Evolutionary conservation across 1,140 invertebrate species (phyloP), one percentile per base, ranked within the genome.

Genomic region (Calephelis nemesis): DNA sequence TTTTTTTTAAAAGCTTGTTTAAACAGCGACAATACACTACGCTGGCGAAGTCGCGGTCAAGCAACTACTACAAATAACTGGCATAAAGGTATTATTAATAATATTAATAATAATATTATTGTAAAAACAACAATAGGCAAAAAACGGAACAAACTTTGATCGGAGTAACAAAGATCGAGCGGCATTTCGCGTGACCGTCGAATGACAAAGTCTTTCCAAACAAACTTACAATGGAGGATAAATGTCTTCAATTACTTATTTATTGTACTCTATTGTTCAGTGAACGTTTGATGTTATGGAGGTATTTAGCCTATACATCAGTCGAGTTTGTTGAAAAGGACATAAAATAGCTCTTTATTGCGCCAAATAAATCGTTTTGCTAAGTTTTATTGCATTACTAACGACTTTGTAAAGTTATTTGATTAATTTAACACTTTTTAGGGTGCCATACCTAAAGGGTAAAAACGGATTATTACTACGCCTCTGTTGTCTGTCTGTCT

Each of bases 161-260:
- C 68, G 74, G 66, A 58, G 67, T 13, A 74, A 72, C 72, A 75
- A 74, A 70, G 75, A 79, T 66, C 48, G 65, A 77, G 67, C 70
- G 72, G 45, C 10, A 54, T 68, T 71, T 79, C 69, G 78, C 78
- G 78, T 79, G 78, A 77, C 75, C 70, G 62, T 70, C 62, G 75
- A 73, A 77, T 73, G 73, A 64, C 50, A 64, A 54, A 71, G 58
- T 60, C 39, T 40, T 60, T 60, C 58, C 58, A n/a, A 60, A 60
- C 58, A 60, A 60, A 60, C 58, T 60, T 42, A 60, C 58, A 60
- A 60, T 48, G 62, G 58, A 12, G 52, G 66, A 54, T 60, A 68
- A 68, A 68, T 63, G 67, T 47, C 39, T 63, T 50, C 68, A 70
- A 70, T 70, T 70, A 70, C 47, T 42, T 19, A 63, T 45, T 63